These are phyloP conservation scores for Astyanax mexicanus DNA, from an alignment of 2,797 vertebrate species.

Conservation along the genomic window DNA sequence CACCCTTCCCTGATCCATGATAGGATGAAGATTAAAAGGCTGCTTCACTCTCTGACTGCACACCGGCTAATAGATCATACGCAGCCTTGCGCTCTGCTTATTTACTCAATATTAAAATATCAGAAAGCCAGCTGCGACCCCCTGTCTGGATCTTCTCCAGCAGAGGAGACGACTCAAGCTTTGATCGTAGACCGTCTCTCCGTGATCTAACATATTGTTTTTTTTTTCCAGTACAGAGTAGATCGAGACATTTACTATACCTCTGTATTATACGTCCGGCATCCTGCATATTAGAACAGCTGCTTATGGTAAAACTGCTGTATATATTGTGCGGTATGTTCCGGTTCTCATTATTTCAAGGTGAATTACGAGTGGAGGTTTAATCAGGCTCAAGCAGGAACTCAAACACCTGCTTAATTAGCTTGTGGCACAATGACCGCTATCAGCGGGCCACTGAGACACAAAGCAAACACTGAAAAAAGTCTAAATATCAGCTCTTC, in stretches of 20 bases:
- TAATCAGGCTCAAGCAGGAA: no score
- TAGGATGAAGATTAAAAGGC: slow-evolving; percentile 48
- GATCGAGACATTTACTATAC: not conserved
- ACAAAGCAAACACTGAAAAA: no score
- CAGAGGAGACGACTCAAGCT: slow-evolving; percentile 6
- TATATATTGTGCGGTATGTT: no score
- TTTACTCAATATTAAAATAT: slow-evolving; percentile 46
- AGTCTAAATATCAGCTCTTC: no score
- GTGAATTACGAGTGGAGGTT: no score
- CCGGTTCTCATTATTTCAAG: no score
- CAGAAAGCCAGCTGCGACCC: slow-evolving; percentile 42
- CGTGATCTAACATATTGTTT: not conserved
- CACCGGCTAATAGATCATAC: slow-evolving; percentile 35
- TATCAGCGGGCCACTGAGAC: no score
- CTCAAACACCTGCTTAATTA: no score
- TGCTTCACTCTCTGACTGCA: slow-evolving; percentile 31
- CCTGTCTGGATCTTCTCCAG: slow-evolving; percentile 15
- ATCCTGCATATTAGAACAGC: not conserved
- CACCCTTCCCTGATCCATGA: slow-evolving; percentile 27
- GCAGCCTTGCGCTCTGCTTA: slow-evolving; percentile 22
- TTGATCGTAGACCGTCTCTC: not conserved
- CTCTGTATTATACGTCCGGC: not conserved
- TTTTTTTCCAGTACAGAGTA: not conserved
- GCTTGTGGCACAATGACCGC: not conserved
- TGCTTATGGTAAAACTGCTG: no score